Evolutionary conservation across 2,888 invertebrate genomes (phyloP), one percentile per base, ranked within the genome.

Genomic region (Neoitamus cyanurus): DNA sequence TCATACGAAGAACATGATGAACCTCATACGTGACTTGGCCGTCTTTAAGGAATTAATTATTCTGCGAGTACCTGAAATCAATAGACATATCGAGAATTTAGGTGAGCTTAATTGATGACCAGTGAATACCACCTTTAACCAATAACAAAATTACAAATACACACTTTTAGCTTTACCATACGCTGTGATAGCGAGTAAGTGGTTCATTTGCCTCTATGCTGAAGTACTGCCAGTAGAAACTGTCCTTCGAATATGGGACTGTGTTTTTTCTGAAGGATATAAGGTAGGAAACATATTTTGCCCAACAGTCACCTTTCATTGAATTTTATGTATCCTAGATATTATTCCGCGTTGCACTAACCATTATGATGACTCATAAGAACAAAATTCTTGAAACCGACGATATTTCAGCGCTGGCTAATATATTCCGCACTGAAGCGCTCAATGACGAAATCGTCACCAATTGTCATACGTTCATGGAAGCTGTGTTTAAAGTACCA

Each of bases 161-260:
- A 58, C 9, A 80, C 9, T 3, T n/a, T 1, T 87, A 94, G 94
- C 96, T 85, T 93, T 98, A 88, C 96, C 97, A 13, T 98, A 97
- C 96, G 95, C 97, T 83, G 95, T 98, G 85, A 95, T 98, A 88
- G 95, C 96, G 34, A 97, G 97, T 85, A 98, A 98, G 92, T 98
- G 98, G 98, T 98, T 98, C 90, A 96, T 98, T 88, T 98, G 98
- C 90, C 92, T 98, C 80, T 98, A 96, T 92, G 96, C 97, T 82
- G 98, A 98, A 92, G 97, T 98, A 83, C 93, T 98, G 85, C 98
- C 98, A 0, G 95, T 96, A 85, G 98, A 98, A 94, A 98, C 98
- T 6, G 97, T 98, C 68, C 92, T 98, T 28, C 93, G 98, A 89
- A 96, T 98, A 91, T 98, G 98, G 98, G 98, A 99, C 91, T 97